Conservation (phyloP, 2,888 invertebrate genomes). For the Stenoptilia bipunctidactyla region DNA sequence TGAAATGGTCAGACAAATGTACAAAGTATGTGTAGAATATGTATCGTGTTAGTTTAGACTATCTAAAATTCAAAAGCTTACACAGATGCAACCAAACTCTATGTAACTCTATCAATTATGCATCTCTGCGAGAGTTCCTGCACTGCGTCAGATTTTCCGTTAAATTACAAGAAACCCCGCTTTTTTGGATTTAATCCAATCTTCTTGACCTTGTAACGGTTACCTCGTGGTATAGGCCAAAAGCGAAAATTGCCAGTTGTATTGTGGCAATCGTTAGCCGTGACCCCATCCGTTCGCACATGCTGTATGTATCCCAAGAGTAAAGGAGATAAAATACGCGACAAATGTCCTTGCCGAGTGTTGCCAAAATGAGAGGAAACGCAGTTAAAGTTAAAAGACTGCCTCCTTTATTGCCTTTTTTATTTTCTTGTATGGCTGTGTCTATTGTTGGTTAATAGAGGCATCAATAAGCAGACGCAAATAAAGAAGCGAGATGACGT, state of each 20-base stretch:
- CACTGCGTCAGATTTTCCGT: neutral
- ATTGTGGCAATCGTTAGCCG: neutral
- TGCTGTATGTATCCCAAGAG: neutral
- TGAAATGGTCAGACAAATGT: no score
- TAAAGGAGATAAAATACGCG: neutral
- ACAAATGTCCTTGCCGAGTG: neutral
- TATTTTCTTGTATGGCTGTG: neutral
- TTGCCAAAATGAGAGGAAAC: constrained; percentile 1
- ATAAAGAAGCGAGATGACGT: no score
- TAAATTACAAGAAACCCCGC: neutral
- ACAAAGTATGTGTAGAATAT: no score
- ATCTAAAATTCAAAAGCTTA: no score
- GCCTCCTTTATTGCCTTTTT: neutral
- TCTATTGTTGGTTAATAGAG: no score
- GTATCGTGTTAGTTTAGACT: no score
- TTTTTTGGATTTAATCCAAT: neutral
- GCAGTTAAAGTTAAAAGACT: neutral
- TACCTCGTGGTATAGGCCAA: neutral
- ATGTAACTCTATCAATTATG: no score
- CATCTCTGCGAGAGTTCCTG: neutral
- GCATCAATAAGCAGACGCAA: no score
- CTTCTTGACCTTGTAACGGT: neutral
- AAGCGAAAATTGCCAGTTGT: neutral
- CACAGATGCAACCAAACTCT: no score
- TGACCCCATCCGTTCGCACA: neutral